Evolutionary conservation across 2,113 vertebrate species (phyloP).

Genomic region (Sinocyclocheilus anophthalmus): DNA sequence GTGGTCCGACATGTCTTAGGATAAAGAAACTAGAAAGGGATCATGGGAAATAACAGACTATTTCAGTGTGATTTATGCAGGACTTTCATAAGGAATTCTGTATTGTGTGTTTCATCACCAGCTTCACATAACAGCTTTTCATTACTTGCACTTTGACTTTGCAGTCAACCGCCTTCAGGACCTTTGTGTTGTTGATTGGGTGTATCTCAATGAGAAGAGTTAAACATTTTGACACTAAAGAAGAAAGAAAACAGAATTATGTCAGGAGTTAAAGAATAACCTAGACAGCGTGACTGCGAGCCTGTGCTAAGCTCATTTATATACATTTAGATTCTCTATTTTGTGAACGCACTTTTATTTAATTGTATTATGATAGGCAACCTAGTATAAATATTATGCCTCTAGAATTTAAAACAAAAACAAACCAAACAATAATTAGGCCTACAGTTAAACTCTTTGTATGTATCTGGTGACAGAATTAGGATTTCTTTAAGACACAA

Average conservation of each 20-base stretch:
- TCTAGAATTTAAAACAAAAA: neutral
- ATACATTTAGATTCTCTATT: neutral
- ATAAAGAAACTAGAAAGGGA: slow-evolving; percentile 83
- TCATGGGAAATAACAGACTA: neutral
- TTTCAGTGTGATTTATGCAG: neutral
- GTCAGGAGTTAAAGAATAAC: slow-evolving; percentile 5
- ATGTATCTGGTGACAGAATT: neutral
- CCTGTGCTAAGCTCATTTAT: neutral
- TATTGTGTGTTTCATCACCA: neutral
- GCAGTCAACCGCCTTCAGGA: slow-evolving; percentile 93
- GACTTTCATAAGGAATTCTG: no score
- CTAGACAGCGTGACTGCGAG: neutral
- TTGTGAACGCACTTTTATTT: no score
- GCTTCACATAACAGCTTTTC: slow-evolving; percentile 34
- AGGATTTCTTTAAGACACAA: neutral
- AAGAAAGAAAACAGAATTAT: slow-evolving; percentile 31
- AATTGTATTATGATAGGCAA: neutral
- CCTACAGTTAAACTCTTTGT: neutral
- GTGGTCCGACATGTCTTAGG: slow-evolving; percentile 69
- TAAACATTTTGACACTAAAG: slow-evolving; percentile 86
- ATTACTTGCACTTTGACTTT: slow-evolving; percentile 89
- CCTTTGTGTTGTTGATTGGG: slow-evolving; percentile 90
- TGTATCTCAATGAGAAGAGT: slow-evolving; percentile 91
- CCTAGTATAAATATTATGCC: neutral
- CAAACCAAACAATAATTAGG: neutral